Percentiles rank a stretch among this genome's conserved stretches.
phyloP scores from a whole-genome alignment of 2,113 vertebrate species.

The Thermophis baileyi region DNA sequence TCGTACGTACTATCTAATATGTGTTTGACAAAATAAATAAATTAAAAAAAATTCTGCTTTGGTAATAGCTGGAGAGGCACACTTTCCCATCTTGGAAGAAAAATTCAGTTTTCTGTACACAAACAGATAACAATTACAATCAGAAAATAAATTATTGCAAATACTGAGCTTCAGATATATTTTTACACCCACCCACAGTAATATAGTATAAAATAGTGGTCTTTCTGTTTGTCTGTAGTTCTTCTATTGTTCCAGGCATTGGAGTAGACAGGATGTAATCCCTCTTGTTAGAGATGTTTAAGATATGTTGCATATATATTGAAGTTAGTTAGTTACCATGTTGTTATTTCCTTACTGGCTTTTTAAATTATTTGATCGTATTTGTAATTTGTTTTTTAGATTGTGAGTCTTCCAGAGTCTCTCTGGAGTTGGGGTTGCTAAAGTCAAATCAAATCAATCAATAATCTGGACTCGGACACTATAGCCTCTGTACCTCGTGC shows the following conservation, averaged over 20 bases:
- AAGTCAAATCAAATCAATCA: neutral
- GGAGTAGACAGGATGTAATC: neutral
- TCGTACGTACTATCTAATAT: no score
- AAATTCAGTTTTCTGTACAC: neutral
- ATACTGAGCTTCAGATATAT: neutral
- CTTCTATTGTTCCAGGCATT: neutral
- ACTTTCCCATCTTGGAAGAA: neutral
- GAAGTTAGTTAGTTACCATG: neutral
- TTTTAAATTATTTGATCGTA: neutral
- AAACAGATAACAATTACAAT: neutral
- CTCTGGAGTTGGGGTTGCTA: neutral
- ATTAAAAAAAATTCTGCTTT: neutral
- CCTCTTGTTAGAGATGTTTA: neutral
- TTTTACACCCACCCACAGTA: neutral
- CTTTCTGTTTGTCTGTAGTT: neutral
- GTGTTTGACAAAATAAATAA: no score
- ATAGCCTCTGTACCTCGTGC: no score
- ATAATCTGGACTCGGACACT: neutral
- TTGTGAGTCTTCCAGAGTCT: neutral
- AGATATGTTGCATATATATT: neutral
- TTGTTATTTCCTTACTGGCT: neutral
- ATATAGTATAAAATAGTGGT: neutral
- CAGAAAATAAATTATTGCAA: neutral
- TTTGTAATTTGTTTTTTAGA: neutral
- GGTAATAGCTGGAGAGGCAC: neutral